A percentile compares a stretch with the other conserved stretches of the same genome.
Evolutionary conservation across 2,113 vertebrate species (phyloP).

Genomic region (Embiotoca jacksoni): DNA sequence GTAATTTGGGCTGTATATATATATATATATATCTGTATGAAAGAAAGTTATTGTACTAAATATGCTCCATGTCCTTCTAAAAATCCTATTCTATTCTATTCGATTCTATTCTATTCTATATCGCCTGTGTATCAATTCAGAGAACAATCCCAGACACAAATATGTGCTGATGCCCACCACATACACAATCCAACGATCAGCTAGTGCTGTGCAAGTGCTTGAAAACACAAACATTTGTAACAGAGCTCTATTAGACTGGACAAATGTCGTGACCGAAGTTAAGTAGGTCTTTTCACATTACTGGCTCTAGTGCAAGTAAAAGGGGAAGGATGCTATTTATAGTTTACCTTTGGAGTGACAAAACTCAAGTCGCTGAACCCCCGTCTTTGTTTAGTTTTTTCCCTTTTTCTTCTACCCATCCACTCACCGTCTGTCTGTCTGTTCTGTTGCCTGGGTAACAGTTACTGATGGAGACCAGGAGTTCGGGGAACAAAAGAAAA

Average conservation of each 20-base stretch:
- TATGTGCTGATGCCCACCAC: constrained; percentile 19
- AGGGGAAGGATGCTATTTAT: constrained; percentile 17
- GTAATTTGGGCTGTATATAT: no score
- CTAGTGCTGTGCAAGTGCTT: constrained; percentile 10
- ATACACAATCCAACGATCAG: not conserved
- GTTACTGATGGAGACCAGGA: constrained; percentile 80
- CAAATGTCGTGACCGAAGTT: constrained; percentile 41
- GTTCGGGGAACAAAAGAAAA: constrained; percentile 69
- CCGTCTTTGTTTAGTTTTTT: constrained; percentile 28
- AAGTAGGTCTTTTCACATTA: constrained; percentile 43
- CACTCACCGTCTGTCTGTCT: constrained; percentile 66
- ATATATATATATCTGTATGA: no score
- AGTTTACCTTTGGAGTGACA: constrained; percentile 45
- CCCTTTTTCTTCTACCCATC: constrained; percentile 44
- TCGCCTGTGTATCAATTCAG: not conserved
- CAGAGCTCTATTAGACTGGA: constrained; percentile 35
- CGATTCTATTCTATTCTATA: not conserved
- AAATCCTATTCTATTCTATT: not conserved
- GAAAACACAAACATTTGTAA: constrained; percentile 46
- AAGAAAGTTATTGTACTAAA: no score
- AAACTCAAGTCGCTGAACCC: constrained; percentile 28
- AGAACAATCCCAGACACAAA: not conserved
- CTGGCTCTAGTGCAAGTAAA: constrained; percentile 16
- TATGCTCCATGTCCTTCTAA: not conserved
- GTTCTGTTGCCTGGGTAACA: constrained; percentile 83